phyloP scores from a whole-genome alignment of 2,888 invertebrate species.

The Sphaerophoria rueppellii region DNA sequence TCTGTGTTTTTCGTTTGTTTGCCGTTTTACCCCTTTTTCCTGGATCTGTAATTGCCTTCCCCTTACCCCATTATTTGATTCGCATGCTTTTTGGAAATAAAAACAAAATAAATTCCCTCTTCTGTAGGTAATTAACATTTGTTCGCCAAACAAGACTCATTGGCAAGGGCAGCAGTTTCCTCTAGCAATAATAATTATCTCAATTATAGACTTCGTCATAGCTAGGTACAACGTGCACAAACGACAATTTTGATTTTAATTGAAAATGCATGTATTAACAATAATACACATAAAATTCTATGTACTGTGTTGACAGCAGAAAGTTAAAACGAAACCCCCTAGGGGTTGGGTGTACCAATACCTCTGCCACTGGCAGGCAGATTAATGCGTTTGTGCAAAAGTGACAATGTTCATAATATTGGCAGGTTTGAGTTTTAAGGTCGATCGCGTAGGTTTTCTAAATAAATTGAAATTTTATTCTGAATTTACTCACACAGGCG shows the following conservation, averaged over 20 bases:
- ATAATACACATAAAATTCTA: slow-evolving; percentile 15
- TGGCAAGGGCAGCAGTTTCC: slow-evolving; percentile 29
- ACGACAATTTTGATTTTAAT: slow-evolving; percentile 17
- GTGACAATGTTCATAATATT: slow-evolving; percentile 51
- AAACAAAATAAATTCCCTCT: background rate
- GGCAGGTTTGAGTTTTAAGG: slow-evolving; percentile 59
- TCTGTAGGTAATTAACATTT: slow-evolving; percentile 55
- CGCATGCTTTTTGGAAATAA: slow-evolving; percentile 49
- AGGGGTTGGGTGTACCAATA: slow-evolving; percentile 12
- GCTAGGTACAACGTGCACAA: background rate
- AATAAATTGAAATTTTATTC: slow-evolving; percentile 56
- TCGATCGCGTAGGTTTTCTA: slow-evolving; percentile 45
- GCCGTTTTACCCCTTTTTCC: slow-evolving; percentile 10
- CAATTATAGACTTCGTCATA: slow-evolving; percentile 51
- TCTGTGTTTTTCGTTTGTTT: slow-evolving; percentile 22
- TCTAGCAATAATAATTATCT: slow-evolving; percentile 44
- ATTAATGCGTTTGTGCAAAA: slow-evolving; percentile 52
- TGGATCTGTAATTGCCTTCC: background rate
- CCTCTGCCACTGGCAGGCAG: background rate
- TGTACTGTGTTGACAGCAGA: slow-evolving; percentile 16
- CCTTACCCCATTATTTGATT: background rate
- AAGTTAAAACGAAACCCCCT: slow-evolving; percentile 41
- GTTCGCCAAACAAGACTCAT: slow-evolving; percentile 2
- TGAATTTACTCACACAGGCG: background rate
- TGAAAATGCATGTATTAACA: slow-evolving; percentile 26